These are phyloP conservation scores for Altica lythri DNA, from an alignment of 2,888 invertebrate genomes.

Conservation along the genomic window DNA sequence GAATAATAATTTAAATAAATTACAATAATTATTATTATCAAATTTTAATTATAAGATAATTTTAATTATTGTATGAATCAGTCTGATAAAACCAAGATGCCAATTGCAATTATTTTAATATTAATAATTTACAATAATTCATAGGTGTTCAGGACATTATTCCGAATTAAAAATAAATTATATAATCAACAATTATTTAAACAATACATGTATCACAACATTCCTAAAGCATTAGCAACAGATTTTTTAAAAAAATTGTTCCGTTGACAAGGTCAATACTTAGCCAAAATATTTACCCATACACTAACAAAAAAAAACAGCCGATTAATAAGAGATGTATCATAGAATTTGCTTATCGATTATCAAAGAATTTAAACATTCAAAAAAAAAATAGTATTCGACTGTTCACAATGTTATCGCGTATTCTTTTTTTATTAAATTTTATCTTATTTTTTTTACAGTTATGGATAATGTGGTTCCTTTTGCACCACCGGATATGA, in stretches of 20 bases:
- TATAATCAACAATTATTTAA: constrained; percentile 4
- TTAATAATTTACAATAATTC: constrained; percentile 8
- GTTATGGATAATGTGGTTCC: constrained; percentile 36
- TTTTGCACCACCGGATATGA: constrained; percentile 63
- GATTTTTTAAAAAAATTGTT: not conserved
- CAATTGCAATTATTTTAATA: not conserved
- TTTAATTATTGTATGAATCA: constrained; percentile 4
- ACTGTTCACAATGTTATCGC: not conserved
- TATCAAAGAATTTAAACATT: not conserved
- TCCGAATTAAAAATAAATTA: constrained; percentile 7
- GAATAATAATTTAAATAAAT: not conserved
- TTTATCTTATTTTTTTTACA: constrained; percentile 26
- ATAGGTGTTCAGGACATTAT: constrained; percentile 7
- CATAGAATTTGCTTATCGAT: not conserved
- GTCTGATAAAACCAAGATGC: not conserved
- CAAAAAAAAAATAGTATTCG: not conserved
- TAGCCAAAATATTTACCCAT: not conserved
- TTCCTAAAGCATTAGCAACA: not conserved
- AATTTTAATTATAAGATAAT: constrained; percentile 5
- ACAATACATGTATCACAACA: constrained; percentile 9
- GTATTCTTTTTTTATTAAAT: not conserved
- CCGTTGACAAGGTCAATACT: constrained; percentile 2
- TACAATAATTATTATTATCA: constrained; percentile 1
- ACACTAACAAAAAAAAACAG: not conserved
- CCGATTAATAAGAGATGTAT: not conserved